These are phyloP conservation scores for Clivina fossor DNA, from an alignment of 2,888 invertebrate species.

Conservation along the genomic window DNA sequence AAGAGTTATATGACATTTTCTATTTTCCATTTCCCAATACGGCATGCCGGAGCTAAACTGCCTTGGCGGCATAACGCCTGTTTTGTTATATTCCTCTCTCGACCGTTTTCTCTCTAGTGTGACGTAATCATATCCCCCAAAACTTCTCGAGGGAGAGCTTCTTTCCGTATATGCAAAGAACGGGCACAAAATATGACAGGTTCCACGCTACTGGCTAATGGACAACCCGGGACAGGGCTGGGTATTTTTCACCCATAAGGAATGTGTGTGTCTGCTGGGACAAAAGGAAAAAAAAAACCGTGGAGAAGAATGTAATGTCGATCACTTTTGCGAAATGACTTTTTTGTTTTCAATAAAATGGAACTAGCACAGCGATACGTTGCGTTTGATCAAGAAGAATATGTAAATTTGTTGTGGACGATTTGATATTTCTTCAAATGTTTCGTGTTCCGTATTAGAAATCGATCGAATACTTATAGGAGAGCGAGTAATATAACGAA, in stretches of 20 bases:
- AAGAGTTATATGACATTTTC: slow-evolving; percentile 31
- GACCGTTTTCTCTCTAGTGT: slow-evolving; percentile 32
- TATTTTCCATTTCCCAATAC: slow-evolving; percentile 35
- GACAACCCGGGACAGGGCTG: slow-evolving; percentile 22
- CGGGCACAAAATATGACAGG: too few relatives aligned
- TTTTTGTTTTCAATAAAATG: slow-evolving; percentile 27
- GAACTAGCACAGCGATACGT: too few relatives aligned
- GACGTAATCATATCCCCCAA: slow-evolving; percentile 33
- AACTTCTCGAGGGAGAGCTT: slow-evolving; percentile 24
- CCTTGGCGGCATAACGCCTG: too few relatives aligned
- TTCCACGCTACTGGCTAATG: slow-evolving; percentile 16
- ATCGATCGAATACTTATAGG: too few relatives aligned
- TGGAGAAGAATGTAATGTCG: slow-evolving; percentile 13
- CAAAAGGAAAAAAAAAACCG: slow-evolving; percentile 1
- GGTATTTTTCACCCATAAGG: too few relatives aligned
- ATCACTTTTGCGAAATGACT: slow-evolving; percentile 29
- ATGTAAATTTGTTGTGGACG: too few relatives aligned
- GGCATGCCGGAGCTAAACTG: too few relatives aligned
- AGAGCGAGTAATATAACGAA: too few relatives aligned
- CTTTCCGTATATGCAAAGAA: slow-evolving; percentile 24
- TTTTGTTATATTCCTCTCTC: slow-evolving; percentile 35
- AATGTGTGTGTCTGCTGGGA: too few relatives aligned
- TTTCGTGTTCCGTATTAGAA: too few relatives aligned
- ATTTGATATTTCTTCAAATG: too few relatives aligned
- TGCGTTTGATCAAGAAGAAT: too few relatives aligned